Percentiles rank a stretch among this genome's conserved stretches.
Evolutionary conservation across 2,888 invertebrate genomes (phyloP).

Genomic region (Melipona beecheii): DNA sequence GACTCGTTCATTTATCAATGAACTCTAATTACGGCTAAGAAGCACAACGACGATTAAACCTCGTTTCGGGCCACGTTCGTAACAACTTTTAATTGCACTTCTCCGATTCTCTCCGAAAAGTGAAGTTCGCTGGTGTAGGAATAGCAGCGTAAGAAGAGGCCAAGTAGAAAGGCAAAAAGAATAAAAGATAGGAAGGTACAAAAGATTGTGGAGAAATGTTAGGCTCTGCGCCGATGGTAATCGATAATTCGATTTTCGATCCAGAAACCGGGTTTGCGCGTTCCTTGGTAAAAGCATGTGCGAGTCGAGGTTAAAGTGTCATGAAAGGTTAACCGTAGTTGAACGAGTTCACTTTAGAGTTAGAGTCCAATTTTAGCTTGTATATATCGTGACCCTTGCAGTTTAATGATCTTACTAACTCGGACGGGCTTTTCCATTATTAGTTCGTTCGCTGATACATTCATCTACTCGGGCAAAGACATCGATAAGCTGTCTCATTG

Average conservation of each 20-base stretch:
- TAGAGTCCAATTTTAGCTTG: constrained; percentile 75
- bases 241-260: constrained; percentile 71
- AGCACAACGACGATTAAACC: constrained; percentile 63
- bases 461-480: constrained; percentile 41
- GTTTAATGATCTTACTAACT: constrained; percentile 82
- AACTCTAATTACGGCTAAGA: constrained; percentile 66
- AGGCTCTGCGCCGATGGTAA: constrained; percentile 33
- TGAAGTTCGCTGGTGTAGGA: constrained; percentile 17
- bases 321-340: constrained; percentile 79
- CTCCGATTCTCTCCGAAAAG: constrained; percentile 67
- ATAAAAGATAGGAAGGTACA: constrained; percentile 19
- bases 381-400: constrained; percentile 66
- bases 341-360: constrained; percentile 78
- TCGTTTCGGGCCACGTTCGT: constrained; percentile 57
- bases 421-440: constrained; percentile 80
- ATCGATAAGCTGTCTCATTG: constrained; percentile 16
- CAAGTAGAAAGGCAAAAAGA: constrained; percentile 27
- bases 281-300: constrained; percentile 44
- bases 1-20: constrained; percentile 59
- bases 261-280: constrained; percentile 34
- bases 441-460: constrained; percentile 71
- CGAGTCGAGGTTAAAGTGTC: constrained; percentile 74
- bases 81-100: constrained; percentile 79
- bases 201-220: constrained; percentile 39
- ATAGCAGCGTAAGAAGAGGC: constrained; percentile 17